Conservation (phyloP, 2,797 vertebrate genomes). For the Sebastes oblongus region DNA sequence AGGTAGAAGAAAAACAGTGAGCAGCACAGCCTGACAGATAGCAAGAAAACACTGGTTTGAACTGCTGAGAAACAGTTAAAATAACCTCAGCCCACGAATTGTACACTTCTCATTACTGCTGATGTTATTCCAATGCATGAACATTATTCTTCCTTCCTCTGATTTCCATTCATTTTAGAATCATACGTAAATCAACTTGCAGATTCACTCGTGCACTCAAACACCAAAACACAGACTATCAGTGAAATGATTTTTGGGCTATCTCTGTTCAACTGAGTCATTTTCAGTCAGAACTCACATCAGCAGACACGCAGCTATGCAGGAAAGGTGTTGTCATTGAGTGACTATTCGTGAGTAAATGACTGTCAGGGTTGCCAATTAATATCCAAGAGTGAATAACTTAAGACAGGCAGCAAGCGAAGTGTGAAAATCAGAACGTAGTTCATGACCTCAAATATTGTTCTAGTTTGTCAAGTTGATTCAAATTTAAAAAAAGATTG, state of each 20-base stretch:
- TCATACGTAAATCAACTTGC: not conserved
- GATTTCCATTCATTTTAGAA: not conserved
- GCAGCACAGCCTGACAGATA: not conserved
- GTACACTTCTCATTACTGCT: not conserved
- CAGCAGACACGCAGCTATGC: not conserved
- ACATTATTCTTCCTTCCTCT: not conserved
- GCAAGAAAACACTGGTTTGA: conserved; percentile 8
- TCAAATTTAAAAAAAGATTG: not conserved
- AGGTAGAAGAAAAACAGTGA: conserved; percentile 1
- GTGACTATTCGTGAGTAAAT: not conserved
- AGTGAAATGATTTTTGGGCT: not conserved
- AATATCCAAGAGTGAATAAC: not conserved
- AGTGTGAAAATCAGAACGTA: not conserved
- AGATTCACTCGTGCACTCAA: not conserved
- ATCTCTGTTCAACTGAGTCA: not conserved
- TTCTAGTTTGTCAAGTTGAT: not conserved
- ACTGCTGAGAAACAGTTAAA: not conserved
- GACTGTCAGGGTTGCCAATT: not conserved
- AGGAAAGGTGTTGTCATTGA: not conserved
- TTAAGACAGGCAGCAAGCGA: not conserved
- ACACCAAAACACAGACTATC: not conserved
- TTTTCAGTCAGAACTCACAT: not conserved
- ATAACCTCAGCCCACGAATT: not conserved
- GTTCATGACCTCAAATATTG: not conserved
- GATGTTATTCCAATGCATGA: not conserved